Evolutionary conservation across 2,113 vertebrate species (phyloP).

Genomic region (Tiliqua scincoides): DNA sequence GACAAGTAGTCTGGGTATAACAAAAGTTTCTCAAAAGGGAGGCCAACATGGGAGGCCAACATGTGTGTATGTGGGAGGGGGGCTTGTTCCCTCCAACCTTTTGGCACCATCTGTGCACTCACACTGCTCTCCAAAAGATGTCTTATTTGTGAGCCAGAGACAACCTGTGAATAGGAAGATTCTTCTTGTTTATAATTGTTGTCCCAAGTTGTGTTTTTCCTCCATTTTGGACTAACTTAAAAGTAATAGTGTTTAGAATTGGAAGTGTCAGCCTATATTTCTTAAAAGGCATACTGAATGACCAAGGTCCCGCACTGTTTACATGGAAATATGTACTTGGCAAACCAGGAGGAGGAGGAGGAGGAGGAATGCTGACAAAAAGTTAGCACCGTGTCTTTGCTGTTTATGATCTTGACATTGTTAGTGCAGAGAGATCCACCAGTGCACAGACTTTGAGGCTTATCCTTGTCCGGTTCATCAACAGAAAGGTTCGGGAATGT

Average conservation of each 20-base stretch:
- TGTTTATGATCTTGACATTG: not conserved
- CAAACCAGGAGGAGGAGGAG: not conserved
- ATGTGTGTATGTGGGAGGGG: too few species aligned
- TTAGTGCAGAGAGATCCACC: not conserved
- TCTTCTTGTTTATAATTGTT: not conserved
- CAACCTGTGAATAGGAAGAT: not conserved
- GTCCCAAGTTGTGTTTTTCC: not conserved
- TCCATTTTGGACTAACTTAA: not conserved
- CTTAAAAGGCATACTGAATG: not conserved
- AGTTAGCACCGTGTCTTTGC: not conserved
- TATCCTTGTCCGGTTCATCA: not conserved
- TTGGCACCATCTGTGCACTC: not conserved
- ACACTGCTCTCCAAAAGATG: too few species aligned
- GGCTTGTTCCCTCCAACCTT: too few species aligned
- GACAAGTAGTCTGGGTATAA: too few species aligned
- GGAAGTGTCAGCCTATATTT: not conserved
- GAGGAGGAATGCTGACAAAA: not conserved
- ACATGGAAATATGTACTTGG: not conserved
- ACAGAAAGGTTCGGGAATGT: not conserved
- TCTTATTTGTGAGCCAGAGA: not conserved
- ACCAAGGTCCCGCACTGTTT: not conserved
- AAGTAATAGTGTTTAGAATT: not conserved
- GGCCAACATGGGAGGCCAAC: too few species aligned
- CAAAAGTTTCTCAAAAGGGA: not conserved
- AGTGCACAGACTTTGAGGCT: not conserved